Evolutionary conservation across 1,140 invertebrate genomes (phyloP), one percentile per base, ranked within the genome.

Genomic region (Drosophila tristis): DNA sequence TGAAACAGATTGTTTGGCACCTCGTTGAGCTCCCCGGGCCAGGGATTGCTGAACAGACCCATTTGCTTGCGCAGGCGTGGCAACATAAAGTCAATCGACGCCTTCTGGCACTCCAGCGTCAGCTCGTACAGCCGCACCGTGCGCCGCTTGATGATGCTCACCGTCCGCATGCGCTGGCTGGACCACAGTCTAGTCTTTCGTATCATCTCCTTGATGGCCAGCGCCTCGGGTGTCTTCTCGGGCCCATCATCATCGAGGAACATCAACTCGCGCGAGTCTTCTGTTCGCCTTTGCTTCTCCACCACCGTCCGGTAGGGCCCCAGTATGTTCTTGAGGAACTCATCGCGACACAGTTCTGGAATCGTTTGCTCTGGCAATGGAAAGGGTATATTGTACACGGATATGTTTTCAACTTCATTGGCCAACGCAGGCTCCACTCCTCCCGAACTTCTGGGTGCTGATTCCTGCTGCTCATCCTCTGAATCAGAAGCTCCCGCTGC

Each of bases 281-380:
- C 4, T 5, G 16, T 1, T 5, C 13, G 5, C 4, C 3, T 7
- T 56, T 13, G 4, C 2, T 4, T 2, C 23, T 26, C 5, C 7
- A 16, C 8, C n/a, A 47, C 13, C 5, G 13, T 44, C 4, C 1
- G 5, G 9, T 72, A 45, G 9, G 45, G 45, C 1, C 26, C n/a
- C 0, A 71, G 7, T 3, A 61, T 16, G 1, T 0, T 9, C 1
- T 29, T 47, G 0, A 85, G 43, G 8, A 54, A 85, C 6, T 68
- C 45, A 57, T 85, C 80, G 9, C 80, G 81, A 48, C 80, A 86
- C 0, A 57, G 4, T 4, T 78, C 49, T 2, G 45, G 29, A 63
- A 80, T 64, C 0, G 8, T 15, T 0, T 86, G 81, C 1, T 35
- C 16, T 4, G 81, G 81, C 25, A 85, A 29, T 1, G 81, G 64